A percentile compares a stretch with the other conserved stretches of the same genome.
These are phyloP conservation scores for Teleogryllus occipitalis DNA, from an alignment of 1,140 invertebrate species.

Conservation along the genomic window DNA sequence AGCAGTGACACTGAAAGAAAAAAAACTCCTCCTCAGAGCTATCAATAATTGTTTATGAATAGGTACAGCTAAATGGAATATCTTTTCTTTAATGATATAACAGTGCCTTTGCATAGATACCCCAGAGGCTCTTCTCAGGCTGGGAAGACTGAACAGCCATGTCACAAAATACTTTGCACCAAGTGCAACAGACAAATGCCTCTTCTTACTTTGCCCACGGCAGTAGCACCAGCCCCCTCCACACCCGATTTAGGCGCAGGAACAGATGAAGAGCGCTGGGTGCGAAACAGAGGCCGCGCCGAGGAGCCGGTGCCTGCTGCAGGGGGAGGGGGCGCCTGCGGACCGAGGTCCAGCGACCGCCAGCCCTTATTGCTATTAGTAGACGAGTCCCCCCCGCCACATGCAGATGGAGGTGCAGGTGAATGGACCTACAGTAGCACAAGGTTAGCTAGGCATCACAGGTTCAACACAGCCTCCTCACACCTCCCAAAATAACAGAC, in stretches of 20 bases:
- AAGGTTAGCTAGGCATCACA: background rate
- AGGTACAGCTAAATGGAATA: too few species aligned
- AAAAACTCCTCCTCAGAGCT: too few species aligned
- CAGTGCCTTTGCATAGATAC: background rate
- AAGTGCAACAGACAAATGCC: background rate
- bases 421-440: background rate
- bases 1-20: too few species aligned
- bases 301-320: constrained; percentile 28
- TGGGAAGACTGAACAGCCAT: background rate
- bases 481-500: too few species aligned
- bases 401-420: background rate
- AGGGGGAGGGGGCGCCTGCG: constrained; percentile 34
- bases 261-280: constrained; percentile 83
- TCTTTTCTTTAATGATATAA: background rate
- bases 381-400: background rate
- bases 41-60: too few species aligned
- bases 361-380: constrained; percentile 38
- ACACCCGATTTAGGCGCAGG: constrained; percentile 45
- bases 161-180: background rate
- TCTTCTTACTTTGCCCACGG: constrained; percentile 25
- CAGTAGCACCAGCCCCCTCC: constrained; percentile 12
- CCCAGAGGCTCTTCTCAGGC: background rate
- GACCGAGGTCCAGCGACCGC: constrained; percentile 53
- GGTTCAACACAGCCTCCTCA: too few species aligned
- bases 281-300: constrained; percentile 77